Evolutionary conservation across 2,888 invertebrate species (phyloP), one percentile per base, ranked within the genome.

Genomic region (Zygaena filipendulae): DNA sequence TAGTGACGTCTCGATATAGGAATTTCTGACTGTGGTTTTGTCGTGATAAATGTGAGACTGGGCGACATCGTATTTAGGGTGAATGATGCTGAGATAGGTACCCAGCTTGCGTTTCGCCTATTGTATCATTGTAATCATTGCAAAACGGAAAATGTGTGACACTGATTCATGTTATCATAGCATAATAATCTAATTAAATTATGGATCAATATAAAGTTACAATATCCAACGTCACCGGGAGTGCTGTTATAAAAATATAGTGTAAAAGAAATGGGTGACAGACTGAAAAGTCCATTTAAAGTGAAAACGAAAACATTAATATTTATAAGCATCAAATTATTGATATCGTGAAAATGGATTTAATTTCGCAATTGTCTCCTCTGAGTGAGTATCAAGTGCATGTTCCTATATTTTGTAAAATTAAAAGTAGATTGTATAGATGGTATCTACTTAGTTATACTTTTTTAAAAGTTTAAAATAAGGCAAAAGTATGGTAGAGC

Each of bases 211-310:
- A 7, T 6, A 7, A 16, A 16, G 4, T 16, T 16, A 16, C 4
- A 4, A 16, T 7, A 7, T 16, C 16, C 7, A 16, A 16, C 16
- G 26, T 14, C 11, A 25, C 18, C 7, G 23, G 11, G 14, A 7
- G 3, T 4, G 23, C 25, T 27, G 31, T 16, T 16, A 16, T n/a
- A 16, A 16, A 16, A 16, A 16, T 47, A 55, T 55, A 59, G 66
- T 62, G 54, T 51, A 36, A 53, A 52, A 71, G 74, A 69, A 62
- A 79, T 79, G 77, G 77, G 68, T 69, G 74, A 72, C 63, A 69
- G 59, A 40, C 57, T 70, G 30, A 71, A 68, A 52, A 66, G 68
- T 51, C 74, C 70, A 59, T 68, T 60, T 35, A 74, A 63, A 69
- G 68, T 69, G 61, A 75, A 71, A 71, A 57, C 43, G 44, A 64